A percentile compares a stretch with the other conserved stretches of the same genome.
Evolutionary conservation across 1,140 invertebrate genomes (phyloP).

Genomic region (Teleogryllus occipitalis): DNA sequence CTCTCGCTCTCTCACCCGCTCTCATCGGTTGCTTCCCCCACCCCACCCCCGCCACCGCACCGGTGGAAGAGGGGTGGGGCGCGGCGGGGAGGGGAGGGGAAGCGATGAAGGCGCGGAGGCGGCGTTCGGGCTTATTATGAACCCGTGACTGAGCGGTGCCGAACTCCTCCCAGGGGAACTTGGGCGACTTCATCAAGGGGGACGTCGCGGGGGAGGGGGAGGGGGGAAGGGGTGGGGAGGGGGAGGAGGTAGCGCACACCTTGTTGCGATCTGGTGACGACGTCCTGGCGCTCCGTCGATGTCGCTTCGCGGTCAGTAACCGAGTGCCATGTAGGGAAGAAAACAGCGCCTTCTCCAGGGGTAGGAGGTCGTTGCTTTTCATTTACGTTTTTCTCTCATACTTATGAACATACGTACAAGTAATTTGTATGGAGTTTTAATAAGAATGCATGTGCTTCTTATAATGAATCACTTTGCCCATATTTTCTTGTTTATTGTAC

Average conservation of each 20-base stretch:
- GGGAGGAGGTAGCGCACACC: neutral
- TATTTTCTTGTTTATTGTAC: no score
- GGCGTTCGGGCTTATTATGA: neutral
- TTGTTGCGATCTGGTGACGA: neutral
- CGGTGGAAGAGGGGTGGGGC: no score
- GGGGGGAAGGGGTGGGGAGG: neutral
- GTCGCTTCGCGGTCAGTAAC: no score
- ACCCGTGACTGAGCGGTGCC: neutral
- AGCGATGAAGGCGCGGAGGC: neutral
- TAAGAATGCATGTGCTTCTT: no score
- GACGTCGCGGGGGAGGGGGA: neutral
- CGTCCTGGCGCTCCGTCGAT: neutral
- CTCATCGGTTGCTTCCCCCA: neutral
- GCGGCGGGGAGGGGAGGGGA: neutral
- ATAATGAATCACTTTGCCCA: no score
- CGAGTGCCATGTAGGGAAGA: no score
- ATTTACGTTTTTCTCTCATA: no score
- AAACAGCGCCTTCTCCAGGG: no score
- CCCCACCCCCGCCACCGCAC: no score
- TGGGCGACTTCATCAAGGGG: neutral
- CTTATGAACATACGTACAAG: no score
- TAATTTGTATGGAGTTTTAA: no score
- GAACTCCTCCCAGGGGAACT: neutral
- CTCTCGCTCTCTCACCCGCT: neutral
- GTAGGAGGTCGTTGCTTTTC: no score